Percentiles rank a stretch among this genome's conserved stretches.
These are phyloP conservation scores for Temnothorax nylanderi DNA, from an alignment of 1,140 invertebrate genomes.

Conservation along the genomic window DNA sequence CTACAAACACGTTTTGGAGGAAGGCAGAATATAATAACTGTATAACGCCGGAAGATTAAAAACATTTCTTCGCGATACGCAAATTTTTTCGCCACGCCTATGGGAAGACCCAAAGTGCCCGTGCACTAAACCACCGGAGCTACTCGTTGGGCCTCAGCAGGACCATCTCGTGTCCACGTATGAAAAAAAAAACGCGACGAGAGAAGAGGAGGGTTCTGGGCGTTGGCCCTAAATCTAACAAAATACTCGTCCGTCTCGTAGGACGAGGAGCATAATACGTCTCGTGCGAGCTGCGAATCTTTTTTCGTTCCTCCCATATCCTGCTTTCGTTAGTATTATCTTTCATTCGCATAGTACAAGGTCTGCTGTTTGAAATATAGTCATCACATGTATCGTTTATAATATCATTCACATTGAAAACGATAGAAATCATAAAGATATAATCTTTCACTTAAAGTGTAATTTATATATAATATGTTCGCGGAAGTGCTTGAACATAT, in stretches of 20 bases:
- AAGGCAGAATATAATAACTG: neutral
- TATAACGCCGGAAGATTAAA: neutral
- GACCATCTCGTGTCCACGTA: conserved; percentile 67
- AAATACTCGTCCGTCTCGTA: conserved; percentile 58
- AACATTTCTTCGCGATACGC: neutral
- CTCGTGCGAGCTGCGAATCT: conserved; percentile 25
- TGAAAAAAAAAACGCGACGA: conserved; percentile 63
- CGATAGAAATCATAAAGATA: neutral
- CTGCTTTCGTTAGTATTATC: conserved; percentile 32
- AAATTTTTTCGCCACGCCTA: conserved; percentile 71
- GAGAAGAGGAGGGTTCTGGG: conserved; percentile 55
- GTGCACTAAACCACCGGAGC: conserved; percentile 65
- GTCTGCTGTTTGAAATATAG: neutral
- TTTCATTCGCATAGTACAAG: conserved; percentile 13
- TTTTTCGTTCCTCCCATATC: conserved; percentile 23
- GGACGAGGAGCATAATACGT: conserved; percentile 53
- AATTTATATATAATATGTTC: neutral
- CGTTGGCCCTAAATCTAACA: conserved; percentile 77
- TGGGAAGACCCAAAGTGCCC: conserved; percentile 42
- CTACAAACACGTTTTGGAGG: neutral
- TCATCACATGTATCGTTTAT: conserved; percentile 33
- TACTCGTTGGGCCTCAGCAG: conserved; percentile 48
- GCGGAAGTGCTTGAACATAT: neutral
- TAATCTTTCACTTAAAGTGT: conserved; percentile 6
- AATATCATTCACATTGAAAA: conserved; percentile 38